Evolutionary conservation across 1,140 invertebrate genomes (phyloP), one percentile per base, ranked within the genome.

Genomic region (Probaryconus sp.): DNA sequence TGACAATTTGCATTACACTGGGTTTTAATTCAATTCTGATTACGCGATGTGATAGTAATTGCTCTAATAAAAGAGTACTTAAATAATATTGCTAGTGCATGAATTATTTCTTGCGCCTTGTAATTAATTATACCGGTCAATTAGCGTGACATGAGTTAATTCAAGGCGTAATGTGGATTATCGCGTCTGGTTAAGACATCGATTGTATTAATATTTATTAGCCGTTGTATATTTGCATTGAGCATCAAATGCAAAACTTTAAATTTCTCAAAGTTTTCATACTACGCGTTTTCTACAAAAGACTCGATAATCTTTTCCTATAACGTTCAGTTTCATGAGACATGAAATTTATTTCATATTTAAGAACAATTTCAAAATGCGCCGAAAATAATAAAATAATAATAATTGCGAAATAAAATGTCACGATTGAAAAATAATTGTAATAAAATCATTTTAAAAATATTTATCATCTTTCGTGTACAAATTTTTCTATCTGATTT

Each of bases 101-200:
- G 73, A 76, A 76, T 76, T 76, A 76, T 71, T 76, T 71, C 73
- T 71, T 51, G 73, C 63, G 73, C 73, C 73, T 76, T 71, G 73
- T 76, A 71, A 76, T 76, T 76, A 76, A 76, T 76, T 76, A 71
- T 71, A 68, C 67, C 67, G 55, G 67, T 76, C 73, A 70, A 70
- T 76, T 76, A 70, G 73, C 73, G 55, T 67, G 73, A 70, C 60
- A 70, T 68, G 61, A 76, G 73, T 67, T 71, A 67, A 76, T 68
- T 70, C 73, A 70, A 76, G 73, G 73, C 61, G 61, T 70, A 71
- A 71, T 76, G 61, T 61, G 67, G 67, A 76, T 76, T 67, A 76
- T 71, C 65, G 40, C 37, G 58, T 60, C 56, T 74, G 47, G 53
- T 69, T 69, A 65, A 69, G 65, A 65, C 65, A 75, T 65, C 60